phyloP scores from a whole-genome alignment of 2,797 vertebrate genomes.

The Pampus argenteus region DNA sequence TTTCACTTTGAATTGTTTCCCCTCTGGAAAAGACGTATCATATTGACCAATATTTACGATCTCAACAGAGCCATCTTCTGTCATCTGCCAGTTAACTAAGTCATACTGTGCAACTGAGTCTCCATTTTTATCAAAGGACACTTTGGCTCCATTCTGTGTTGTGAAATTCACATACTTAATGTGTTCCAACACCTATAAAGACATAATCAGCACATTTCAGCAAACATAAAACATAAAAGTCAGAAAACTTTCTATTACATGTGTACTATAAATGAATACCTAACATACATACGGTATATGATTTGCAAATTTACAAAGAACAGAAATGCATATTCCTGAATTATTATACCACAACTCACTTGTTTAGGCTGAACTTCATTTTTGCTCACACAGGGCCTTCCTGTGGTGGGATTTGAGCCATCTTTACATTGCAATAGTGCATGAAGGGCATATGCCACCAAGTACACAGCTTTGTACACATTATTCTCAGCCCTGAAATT shows the following conservation, averaged over 20 bases:
- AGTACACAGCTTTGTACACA: slow-evolving; percentile 77
- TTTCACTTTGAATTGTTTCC: slow-evolving; percentile 58
- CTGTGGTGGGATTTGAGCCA: slow-evolving; percentile 70
- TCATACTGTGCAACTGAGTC: slow-evolving; percentile 74
- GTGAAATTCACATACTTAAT: slow-evolving; percentile 76
- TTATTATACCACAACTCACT: slow-evolving; percentile 48
- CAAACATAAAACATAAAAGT: background rate
- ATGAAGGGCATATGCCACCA: slow-evolving; percentile 72
- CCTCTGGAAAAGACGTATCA: slow-evolving; percentile 67
- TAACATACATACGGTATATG: no score
- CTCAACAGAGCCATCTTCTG: slow-evolving; percentile 64
- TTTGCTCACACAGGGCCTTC: slow-evolving; percentile 69
- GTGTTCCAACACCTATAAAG: slow-evolving; percentile 70
- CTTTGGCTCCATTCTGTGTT: slow-evolving; percentile 62
- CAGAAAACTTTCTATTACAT: background rate
- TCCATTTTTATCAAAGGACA: slow-evolving; percentile 79
- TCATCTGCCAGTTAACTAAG: slow-evolving; percentile 80
- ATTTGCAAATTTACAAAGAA: slow-evolving; percentile 6
- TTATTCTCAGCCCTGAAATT: slow-evolving; percentile 72
- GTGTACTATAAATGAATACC: background rate
- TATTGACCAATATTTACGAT: slow-evolving; percentile 76
- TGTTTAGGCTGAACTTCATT: slow-evolving; percentile 61
- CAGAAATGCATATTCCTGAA: background rate
- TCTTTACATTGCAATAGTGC: slow-evolving; percentile 71
- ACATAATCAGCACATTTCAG: slow-evolving; percentile 9